phyloP scores from a whole-genome alignment of 2,113 vertebrate genomes.

The Laticauda colubrina region DNA sequence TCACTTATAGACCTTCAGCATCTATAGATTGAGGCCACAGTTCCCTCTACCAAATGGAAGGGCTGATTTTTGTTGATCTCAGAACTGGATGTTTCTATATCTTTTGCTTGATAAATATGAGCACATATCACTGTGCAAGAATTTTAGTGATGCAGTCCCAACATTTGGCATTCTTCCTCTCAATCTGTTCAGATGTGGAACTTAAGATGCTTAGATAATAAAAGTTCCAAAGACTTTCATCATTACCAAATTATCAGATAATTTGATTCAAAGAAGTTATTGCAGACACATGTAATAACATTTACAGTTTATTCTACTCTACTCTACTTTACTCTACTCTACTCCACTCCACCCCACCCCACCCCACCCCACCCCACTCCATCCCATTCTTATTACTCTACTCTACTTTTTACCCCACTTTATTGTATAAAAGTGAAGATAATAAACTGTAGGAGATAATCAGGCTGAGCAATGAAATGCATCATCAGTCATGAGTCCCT shows the following conservation, averaged over 20 bases:
- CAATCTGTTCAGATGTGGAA: constrained; percentile 47
- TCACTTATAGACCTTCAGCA: not conserved
- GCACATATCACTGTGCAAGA: constrained; percentile 33
- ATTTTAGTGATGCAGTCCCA: constrained; percentile 43
- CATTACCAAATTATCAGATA: not conserved
- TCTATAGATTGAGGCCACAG: not conserved
- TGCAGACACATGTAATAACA: not conserved
- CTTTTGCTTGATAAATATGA: not conserved
- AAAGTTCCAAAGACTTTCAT: constrained; percentile 52
- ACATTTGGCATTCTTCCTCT: constrained; percentile 56
- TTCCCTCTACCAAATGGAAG: not conserved
- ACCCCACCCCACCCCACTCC: too few relatives aligned
- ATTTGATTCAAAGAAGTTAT: not conserved
- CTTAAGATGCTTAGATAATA: constrained; percentile 47
- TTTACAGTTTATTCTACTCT: not conserved
- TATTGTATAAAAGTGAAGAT: not conserved
- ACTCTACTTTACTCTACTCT: not conserved
- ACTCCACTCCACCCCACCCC: too few relatives aligned
- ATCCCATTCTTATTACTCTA: not conserved
- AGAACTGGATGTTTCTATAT: not conserved
- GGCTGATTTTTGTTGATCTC: not conserved
- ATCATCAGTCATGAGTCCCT: not conserved
- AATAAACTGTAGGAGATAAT: not conserved
- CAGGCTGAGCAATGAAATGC: not conserved
- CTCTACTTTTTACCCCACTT: not conserved